Base-by-base conservation (phyloP, 35 echinoderm and acorn worm species). In the Diadema setosum region DNA sequence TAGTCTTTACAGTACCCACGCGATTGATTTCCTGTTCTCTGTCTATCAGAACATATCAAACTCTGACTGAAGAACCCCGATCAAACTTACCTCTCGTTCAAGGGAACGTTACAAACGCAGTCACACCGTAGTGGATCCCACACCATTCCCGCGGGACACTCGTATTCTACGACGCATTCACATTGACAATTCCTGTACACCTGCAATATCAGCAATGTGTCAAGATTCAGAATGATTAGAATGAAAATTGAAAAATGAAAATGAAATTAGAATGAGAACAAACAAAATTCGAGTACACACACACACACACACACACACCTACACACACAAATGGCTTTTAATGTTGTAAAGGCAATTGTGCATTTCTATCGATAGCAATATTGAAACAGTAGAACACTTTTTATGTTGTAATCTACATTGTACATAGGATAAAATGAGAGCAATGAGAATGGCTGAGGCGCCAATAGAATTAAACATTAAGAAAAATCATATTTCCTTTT, bases 101-200 rank as follows among this genome's bases (percentile, higher is more conserved):
- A 16, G 7, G 84, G 84, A 12, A 43, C 27, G 40, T 48, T 56
- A 63, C 90, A 92, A 11, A 87, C 52, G 42, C 90, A 92, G 26
- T 81, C 55, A 87, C 90, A 92, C 16, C 75, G 25, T 18, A 81
- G 30, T 31, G 70, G 67, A 46, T 92, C 90, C 90, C 90, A 92
- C 9, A 78, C 25, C 84, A 81, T 87, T 14, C 56, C 73, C 2
- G 55, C 46, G 0, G 84, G 90, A 78, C 90, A 92, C 8, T 58
- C 46, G 32, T 81, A 16, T 16, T 45, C 39, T 17, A 39, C 70
- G 20, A 32, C 61, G 37, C 90, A 92, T 40, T 87, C 74, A 42
- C 90, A 92, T 36, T 92, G 90, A 40, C 90, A 92, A 75, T 92
- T 87, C 17, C 75, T 83, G 30, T 78, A 23, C 5, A 78, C 37